Evolutionary conservation across 2,113 vertebrate species (phyloP).

Genomic region (Pollimyrus isidori): DNA sequence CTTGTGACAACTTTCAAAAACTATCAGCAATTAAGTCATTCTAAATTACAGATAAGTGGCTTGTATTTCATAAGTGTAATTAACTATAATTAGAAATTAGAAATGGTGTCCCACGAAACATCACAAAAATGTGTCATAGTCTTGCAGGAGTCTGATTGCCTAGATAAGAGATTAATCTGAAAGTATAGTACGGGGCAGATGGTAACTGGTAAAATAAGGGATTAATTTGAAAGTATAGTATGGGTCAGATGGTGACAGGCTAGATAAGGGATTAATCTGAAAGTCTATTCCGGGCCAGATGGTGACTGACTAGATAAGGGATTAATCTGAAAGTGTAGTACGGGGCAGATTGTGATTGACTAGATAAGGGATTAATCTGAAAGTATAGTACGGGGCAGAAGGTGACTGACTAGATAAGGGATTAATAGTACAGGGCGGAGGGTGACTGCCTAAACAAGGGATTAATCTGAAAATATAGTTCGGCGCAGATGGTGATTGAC

Average conservation of each 20-base stretch:
- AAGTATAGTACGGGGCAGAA: not conserved
- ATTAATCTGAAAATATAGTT: no score
- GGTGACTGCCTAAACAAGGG: no score
- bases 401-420: not conserved
- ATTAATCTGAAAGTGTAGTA: not conserved
- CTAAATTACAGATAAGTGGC: not conserved
- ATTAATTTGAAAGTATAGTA: no score
- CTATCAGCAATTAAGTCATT: not conserved
- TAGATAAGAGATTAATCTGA: not conserved
- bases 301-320: not conserved
- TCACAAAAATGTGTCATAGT: not conserved
- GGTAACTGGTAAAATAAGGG: not conserved
- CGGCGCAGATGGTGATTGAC: no score
- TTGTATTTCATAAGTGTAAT: not conserved
- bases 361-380: not conserved
- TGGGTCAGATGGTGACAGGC: no score
- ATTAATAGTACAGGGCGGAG: not conserved
- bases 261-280: no score
- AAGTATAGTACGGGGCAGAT: not conserved
- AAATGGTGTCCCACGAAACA: not conserved
- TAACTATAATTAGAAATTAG: not conserved
- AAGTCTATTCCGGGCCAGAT: not conserved
- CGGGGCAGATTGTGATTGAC: not conserved
- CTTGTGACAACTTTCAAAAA: not conserved
- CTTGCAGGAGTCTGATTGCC: not conserved